Base-by-base conservation (phyloP, 2,113 vertebrate species). In the Erythrocercus mccallii region DNA sequence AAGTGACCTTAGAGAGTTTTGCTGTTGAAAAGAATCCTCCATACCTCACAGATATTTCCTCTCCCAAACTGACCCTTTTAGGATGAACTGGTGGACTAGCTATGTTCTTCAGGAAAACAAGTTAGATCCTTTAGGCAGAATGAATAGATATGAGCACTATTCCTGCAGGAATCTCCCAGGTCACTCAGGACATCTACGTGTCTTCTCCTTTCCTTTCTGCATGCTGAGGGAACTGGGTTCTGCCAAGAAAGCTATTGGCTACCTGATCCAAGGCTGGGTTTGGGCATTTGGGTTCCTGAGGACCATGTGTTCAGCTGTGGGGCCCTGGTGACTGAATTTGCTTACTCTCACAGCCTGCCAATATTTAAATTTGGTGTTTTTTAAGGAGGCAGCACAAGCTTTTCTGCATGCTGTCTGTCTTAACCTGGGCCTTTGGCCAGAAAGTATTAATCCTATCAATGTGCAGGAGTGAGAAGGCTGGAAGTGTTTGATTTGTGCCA, bases 401-500 rank as follows among this genome's bases (percentile, higher is more conserved):
- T 90, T 94, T 96, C 54, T 90, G 54, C 0, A 0, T 25, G 37
- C n/a, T 94, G 60, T 56, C 91, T 88, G 48, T 89, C 79, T 83
- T 86, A 81, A 90, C 53, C 22, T 16, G 51, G 88, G 81, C 91
- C 74, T 91, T 89, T 51, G 53, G 93, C 84, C 96, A 95, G 65
- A 51, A 92, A 77, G n/a, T 61, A 81, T 96, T 77, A 91, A 86
- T 74, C 58, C 60, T 60, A 86, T 92, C 78, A 66, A 87, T 71
- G 66, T 42, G 50, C 54, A 86, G 47, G 72, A 70, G 37, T 50
- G 54, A 35, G 50, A 92, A 94, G 48, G 78, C 50, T 92, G 78
- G 31, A 79, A 82, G 69, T 80, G 47, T 90, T 92, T 92, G 81
- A 81, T 87, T 92, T 88, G 68, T 89, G 83, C 88, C 83, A 91